Evolutionary conservation across 2,113 vertebrate genomes (phyloP).

Genomic region (Paratilapia polleni): DNA sequence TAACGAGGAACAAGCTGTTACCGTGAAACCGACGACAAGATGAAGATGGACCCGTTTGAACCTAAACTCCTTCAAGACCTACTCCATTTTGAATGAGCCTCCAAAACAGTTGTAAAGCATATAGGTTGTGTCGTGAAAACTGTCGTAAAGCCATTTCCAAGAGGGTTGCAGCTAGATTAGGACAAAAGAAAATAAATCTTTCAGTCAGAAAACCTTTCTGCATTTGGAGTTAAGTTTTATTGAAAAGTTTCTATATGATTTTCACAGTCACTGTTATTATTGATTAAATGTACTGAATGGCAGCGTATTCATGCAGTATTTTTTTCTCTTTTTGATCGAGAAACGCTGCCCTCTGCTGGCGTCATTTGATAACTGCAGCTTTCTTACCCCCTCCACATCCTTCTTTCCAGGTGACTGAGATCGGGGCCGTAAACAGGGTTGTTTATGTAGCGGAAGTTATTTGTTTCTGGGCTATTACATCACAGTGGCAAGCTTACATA

Average conservation of each 20-base stretch:
- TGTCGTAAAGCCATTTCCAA: slow-evolving; percentile 44
- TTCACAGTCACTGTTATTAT: neutral
- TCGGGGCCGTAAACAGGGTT: no score
- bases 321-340: neutral
- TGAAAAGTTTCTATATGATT: neutral
- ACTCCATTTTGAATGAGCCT: slow-evolving; percentile 79
- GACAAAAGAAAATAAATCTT: neutral
- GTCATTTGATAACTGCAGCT: neutral
- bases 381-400: slow-evolving; percentile 43
- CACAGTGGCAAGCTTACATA: neutral
- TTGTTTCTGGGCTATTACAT: no score
- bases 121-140: neutral
- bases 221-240: neutral
- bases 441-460: no score
- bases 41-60: no score
- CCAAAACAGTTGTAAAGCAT: slow-evolving; percentile 64
- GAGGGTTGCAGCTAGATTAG: neutral
- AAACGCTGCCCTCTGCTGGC: slow-evolving; percentile 35
- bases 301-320: neutral
- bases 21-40: neutral
- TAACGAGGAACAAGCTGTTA: neutral
- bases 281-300: neutral
- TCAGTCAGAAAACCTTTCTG: neutral
- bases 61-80: neutral
- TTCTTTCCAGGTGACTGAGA: slow-evolving; percentile 57